Conservation (phyloP, 2,113 vertebrate genomes). For the Bothrops jararaca region DNA sequence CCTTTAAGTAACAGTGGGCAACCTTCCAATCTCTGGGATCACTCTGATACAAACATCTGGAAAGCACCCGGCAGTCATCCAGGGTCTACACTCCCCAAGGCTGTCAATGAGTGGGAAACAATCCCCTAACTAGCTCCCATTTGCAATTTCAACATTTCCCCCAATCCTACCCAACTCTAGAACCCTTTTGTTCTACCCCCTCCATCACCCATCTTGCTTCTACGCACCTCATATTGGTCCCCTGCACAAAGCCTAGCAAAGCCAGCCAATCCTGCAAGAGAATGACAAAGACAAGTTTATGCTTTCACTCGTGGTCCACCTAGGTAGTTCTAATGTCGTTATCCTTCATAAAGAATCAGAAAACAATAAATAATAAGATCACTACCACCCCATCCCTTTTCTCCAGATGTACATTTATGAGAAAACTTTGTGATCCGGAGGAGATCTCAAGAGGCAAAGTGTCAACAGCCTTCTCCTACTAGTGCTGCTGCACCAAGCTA, state of each 20-base stretch:
- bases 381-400: neutral
- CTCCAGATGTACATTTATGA: neutral
- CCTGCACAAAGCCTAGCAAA: constrained; percentile 94
- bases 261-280: constrained; percentile 87
- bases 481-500: neutral
- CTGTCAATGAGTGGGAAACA: neutral
- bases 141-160: neutral
- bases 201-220: neutral
- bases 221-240: constrained; percentile 94
- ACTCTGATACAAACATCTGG: neutral
- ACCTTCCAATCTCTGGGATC: neutral
- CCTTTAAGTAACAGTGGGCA: neutral
- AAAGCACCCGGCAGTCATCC: no score
- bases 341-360: neutral
- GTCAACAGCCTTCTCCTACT: no score
- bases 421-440: neutral
- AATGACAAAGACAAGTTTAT: neutral
- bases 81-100: neutral
- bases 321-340: no score
- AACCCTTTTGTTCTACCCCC: constrained; percentile 27
- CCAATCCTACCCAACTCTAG: neutral
- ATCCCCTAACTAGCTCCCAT: neutral
- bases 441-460: neutral
- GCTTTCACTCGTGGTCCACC: neutral
- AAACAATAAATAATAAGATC: neutral